Evolutionary conservation across 2,113 vertebrate species (phyloP).

Genomic region (Neodon shergylaensis): DNA sequence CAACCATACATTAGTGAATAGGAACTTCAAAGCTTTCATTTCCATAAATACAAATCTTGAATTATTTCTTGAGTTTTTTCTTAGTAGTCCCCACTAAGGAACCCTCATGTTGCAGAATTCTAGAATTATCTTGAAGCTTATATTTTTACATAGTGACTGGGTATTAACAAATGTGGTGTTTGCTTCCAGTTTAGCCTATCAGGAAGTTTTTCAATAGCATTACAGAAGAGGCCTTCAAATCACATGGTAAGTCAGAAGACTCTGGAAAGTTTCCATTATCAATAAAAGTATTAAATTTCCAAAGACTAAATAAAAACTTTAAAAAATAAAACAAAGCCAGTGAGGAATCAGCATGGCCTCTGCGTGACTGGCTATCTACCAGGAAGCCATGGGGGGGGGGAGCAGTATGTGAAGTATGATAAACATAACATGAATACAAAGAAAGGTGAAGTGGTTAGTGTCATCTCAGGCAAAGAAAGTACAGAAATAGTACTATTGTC

Average conservation of each 20-base stretch:
- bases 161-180: conserved; percentile 42
- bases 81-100: neutral
- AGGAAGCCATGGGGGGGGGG: neutral
- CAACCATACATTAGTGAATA: neutral
- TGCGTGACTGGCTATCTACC: neutral
- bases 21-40: neutral
- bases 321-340: neutral
- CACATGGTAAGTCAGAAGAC: conserved; percentile 62
- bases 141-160: neutral
- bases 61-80: conserved; percentile 17
- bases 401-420: neutral
- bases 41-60: neutral
- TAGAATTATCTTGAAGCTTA: conserved; percentile 19
- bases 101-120: neutral
- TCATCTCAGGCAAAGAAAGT: neutral
- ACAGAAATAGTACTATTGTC: neutral
- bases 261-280: neutral
- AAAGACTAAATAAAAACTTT: neutral
- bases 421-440: neutral
- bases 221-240: neutral
- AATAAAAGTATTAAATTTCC: neutral
- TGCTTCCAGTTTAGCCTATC: conserved; percentile 61
- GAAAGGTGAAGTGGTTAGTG: neutral
- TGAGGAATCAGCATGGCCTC: neutral
- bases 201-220: neutral